Percentiles rank a stretch among this genome's conserved stretches.
Evolutionary conservation across 2,888 invertebrate species (phyloP).

Genomic region (Epinotia brunnichana): DNA sequence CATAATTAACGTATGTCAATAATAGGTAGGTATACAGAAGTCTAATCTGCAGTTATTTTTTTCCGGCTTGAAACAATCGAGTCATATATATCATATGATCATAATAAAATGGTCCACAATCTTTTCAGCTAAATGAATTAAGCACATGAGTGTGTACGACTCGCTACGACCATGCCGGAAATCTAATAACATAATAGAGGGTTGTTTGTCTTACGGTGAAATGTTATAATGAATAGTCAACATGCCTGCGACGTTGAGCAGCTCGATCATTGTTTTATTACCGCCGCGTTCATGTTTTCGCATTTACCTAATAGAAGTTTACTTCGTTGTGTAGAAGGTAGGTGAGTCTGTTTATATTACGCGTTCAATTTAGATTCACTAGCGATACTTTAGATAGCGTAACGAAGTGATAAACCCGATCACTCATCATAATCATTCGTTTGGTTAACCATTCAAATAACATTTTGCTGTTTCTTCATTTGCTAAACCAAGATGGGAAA

Average conservation of each 20-base stretch:
- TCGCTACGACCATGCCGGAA: conserved; percentile 65
- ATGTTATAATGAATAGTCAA: conserved; percentile 81
- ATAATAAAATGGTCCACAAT: conserved; percentile 24
- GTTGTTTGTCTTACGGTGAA: conserved; percentile 75
- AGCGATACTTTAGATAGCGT: not conserved
- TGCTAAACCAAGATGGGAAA: not conserved
- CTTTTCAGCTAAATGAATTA: conserved; percentile 38
- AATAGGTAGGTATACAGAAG: no score
- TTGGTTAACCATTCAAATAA: not conserved
- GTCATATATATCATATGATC: not conserved
- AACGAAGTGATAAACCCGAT: not conserved
- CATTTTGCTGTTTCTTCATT: not conserved
- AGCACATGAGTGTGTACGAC: conserved; percentile 56
- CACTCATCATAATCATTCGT: not conserved
- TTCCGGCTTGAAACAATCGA: not conserved
- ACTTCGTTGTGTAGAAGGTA: not conserved
- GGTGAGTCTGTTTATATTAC: not conserved
- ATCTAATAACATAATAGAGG: conserved; percentile 72
- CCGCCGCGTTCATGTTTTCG: conserved; percentile 40
- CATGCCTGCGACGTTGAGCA: conserved; percentile 64
- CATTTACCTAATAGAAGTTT: conserved; percentile 16
- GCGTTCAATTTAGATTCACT: not conserved
- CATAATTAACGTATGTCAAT: not conserved
- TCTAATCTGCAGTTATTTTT: not conserved
- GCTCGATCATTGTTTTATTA: conserved; percentile 68